Base-by-base conservation (phyloP, 2,797 vertebrate genomes). In the Semotilus atromaculatus region DNA sequence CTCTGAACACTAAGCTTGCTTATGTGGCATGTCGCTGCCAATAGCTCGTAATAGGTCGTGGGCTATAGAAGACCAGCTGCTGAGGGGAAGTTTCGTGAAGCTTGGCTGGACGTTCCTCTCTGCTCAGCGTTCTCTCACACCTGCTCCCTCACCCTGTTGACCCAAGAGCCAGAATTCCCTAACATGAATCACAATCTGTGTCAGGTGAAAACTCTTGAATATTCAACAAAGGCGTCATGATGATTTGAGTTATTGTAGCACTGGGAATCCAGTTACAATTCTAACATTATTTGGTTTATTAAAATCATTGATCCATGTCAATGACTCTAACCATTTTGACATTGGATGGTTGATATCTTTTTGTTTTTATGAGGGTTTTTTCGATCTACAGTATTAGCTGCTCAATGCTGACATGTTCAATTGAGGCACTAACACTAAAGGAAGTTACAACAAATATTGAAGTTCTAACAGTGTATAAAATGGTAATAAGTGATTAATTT, bases 31-130 rank as follows among this genome's bases (percentile, higher is more conserved):
- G 9, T 74, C 40, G 48, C 48, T 74, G 21, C 70, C 70, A 64
- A 31, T 64, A 48, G 29, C 38, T 73, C 1, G 1, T 36, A 82
- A 51, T 82, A 10, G 40, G 55, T 13, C 29, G 11, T 62, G 31
- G 60, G 55, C 40, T 43, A 2, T 71, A 66, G 76, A 79, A n/a
- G 81, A 67, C 82, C 82, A 83, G 82, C 82, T 84, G 82, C 51
- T 78, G 60, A 55, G n/a, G 11, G 31, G 62, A 66, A 81, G 70
- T 43, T 64, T 14, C 8, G 36, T 64, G 43, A 74, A 75, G 76
- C 45, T 58, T 43, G 40, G 60, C 48, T n/a, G 70, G 51, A 60
- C 19, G 23, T 36, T 66, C 23, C n/a, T 55, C 31, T 38, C 19
- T 16, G 70, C 75, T 82, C 58, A 34, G 55, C n/a, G 1, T 66